Conservation (phyloP, 2,888 invertebrate species). For the Trachelus tabidus region DNA sequence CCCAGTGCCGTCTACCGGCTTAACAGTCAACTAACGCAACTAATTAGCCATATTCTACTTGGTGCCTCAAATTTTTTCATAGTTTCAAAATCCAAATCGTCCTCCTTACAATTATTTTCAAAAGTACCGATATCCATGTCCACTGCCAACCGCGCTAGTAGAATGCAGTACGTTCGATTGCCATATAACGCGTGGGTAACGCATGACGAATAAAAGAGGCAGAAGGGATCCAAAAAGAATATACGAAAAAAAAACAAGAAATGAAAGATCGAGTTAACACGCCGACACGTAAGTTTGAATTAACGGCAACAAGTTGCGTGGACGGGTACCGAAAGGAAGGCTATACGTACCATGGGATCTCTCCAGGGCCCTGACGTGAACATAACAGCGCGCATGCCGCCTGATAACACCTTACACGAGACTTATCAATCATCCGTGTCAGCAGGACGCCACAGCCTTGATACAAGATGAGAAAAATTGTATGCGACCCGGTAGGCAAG, state of each 20-base stretch:
- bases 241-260: not conserved
- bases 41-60: not conserved
- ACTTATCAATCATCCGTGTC: constrained; percentile 54
- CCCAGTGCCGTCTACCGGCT: constrained; percentile 18
- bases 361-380: constrained; percentile 43
- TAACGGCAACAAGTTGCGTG: constrained; percentile 44
- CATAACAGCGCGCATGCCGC: constrained; percentile 51
- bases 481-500: not conserved
- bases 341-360: constrained; percentile 42
- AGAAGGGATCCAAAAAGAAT: not conserved
- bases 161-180: not conserved
- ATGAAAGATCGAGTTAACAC: constrained; percentile 35
- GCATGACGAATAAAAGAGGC: not conserved
- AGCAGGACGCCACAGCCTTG: not conserved
- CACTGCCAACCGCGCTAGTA: not conserved
- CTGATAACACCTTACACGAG: constrained; percentile 47
- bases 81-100: not conserved
- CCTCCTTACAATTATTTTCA: not conserved
- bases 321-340: constrained; percentile 17
- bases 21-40: constrained; percentile 15
- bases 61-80: not conserved
- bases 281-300: constrained; percentile 48
- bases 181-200: not conserved
- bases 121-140: not conserved
- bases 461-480: not conserved